Evolutionary conservation across 2,888 invertebrate species (phyloP), one percentile per base, ranked within the genome.

Genomic region (Rhopalosiphum nymphaeae): DNA sequence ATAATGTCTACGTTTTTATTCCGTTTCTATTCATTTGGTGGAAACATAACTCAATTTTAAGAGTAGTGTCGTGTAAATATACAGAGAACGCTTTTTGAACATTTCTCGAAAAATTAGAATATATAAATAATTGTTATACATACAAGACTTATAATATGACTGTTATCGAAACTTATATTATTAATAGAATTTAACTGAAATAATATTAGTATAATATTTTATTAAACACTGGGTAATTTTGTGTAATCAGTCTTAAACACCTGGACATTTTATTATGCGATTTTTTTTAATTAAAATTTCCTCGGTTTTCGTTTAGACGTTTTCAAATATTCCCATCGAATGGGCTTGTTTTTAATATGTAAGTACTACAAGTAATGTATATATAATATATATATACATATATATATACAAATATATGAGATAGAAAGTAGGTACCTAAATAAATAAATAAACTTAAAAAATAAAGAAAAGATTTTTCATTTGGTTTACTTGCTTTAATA

Each of bases 401-500:
- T 42, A 21, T 42, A 26, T 42, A 42, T 3, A 42, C 25, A 53
- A 16, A 53, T 53, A 21, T 53, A 53, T 53, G 53, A 53, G 21
- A 53, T 53, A 53, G 53, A 53, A 21, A 26, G 26, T 5, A n/a
- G 21, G 36, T n/a, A 46, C 4, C 16, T 9, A 42, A 26, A 67
- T 13, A 78, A 46, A 91, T 78, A 91, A 49, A 91, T 78, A 42
- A 78, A 78, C 42, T 91, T 36, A 91, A 78, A 91, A 84, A 26
- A 42, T 16, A 84, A 44, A 42, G 26, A 29, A 49, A 49, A 92
- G 67, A 67, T 88, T 88, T 88, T 86, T 87, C 57, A 44, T 86
- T 92, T 49, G 49, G 92, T 78, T 78, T 67, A 92, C 53, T 88
- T 49, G 67, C 9, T 67, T 87, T 88, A 67, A 92, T 88, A 67